Base-by-base conservation (phyloP, 37 sponge, comb jelly and placozoan genomes). In the Amphimedon queenslandica region DNA sequence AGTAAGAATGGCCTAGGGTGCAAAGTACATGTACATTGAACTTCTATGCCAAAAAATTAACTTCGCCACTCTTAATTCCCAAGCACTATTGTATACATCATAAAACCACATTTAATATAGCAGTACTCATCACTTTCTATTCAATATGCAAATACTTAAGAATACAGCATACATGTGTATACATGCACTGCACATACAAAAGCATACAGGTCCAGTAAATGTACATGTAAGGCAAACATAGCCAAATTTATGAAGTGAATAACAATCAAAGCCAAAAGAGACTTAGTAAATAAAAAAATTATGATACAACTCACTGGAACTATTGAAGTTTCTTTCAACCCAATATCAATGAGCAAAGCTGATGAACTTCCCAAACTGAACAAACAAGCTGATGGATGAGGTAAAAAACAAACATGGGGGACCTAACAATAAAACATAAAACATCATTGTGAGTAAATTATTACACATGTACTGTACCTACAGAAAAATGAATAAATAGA, bases 291-390 rank as follows among this genome's bases (percentile, higher is more conserved):
- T 2, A 74, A 11, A 81, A 18, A 81, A 4, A 4, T n/a, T 24
- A 29, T 11, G 35, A 36, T 30, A 25, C 10, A 71, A 79, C 83
- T 81, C 84, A 93, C 87, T 61, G 95, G 95, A 0, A 94, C 55
- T 16, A 90, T 67, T 27, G 84, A 80, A 8, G 92, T 87, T 66
- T 94, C 95, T 40, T 67, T 78, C 63, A 31, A 87, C 53, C 95
- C 95, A 41, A 85, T 64, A 38, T 91, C 82, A 42, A 94, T 85
- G 37, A 94, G 85, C 33, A 90, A 53, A 16, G 84, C 92, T 13
- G 95, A 70, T 55, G 72, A 75, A 25, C 78, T 53, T 1, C 82
- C 93, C 51, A 94, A 56, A 42, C 88, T 66, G 73, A 87, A 88
- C 28, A 77, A 58, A 47, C 84, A 65, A 38, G 82, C 6, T 20